Base-by-base conservation (phyloP, 2,113 vertebrate species). In the Pogona vitticeps region DNA sequence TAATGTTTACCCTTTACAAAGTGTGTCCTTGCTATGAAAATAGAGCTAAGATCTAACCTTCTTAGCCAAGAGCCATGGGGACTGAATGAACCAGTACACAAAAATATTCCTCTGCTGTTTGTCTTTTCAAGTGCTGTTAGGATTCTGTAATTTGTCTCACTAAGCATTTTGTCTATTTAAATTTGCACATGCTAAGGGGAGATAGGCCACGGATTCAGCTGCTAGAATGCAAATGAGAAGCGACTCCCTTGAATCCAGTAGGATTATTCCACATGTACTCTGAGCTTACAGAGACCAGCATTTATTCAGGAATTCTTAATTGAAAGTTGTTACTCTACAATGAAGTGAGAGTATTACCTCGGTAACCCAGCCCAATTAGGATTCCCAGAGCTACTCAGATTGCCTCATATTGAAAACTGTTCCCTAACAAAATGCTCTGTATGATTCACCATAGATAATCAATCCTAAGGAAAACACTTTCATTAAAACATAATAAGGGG, bases 341-440 rank as follows among this genome's bases (percentile, higher is more conserved):
- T 85, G 36, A 52, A 38, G 38, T 81, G 73, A 77, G 67, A 0
- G 36, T 67, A n/a, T 79, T 59, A 82, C 3, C 1, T 20, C 59
- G 0, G 0, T 85, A 10, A 61, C 88, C 84, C 18, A 58, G 61
- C 0, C 6, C 65, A 67, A 38, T 40, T 31, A 87, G 10, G 79
- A 61, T 68, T 84, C 14, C 1, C 61, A 67, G 1, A 1, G 2
- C 0, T 77, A n/a, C 79, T 59, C 40, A 1, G 52, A 17, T 63
- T 83, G n/a, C 17, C 20, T 88, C 52, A n/a, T 2, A 17, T 86
- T 87, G 86, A 63, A 86, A 82, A 89, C 68, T 6, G 26, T 21
- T 88, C 63, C 1, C 42, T 71, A 67, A 68, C 75, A 77, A 65
- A 20, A 88, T 26, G 33, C 0, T 28, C 0, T 63, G 0, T 83